Conservation (phyloP, 2,113 vertebrate species). For the Hypanus sabinus region DNA sequence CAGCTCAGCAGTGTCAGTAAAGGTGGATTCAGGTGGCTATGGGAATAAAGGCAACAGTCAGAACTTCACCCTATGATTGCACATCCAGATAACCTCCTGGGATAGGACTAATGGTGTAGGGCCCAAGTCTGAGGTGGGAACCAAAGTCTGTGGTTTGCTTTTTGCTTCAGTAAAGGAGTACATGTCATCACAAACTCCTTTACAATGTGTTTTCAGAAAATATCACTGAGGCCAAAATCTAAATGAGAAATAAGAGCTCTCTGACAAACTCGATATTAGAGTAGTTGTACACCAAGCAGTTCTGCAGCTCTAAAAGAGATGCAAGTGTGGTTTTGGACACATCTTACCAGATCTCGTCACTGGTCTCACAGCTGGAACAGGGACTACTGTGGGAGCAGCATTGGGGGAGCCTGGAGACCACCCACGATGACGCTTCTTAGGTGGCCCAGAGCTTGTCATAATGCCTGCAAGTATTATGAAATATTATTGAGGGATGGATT, state of each 20-base stretch:
- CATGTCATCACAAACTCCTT: neutral
- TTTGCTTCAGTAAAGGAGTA: neutral
- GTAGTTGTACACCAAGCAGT: neutral
- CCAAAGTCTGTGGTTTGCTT: neutral
- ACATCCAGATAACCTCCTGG: neutral
- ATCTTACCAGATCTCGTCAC: conserved; percentile 54
- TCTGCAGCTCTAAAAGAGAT: neutral
- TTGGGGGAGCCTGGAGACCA: conserved; percentile 80
- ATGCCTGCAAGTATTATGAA: conserved; percentile 52
- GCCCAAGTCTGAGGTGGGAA: neutral
- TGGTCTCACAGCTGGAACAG: conserved; percentile 74
- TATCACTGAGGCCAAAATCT: neutral
- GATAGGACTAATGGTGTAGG: neutral
- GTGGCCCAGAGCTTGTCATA: conserved; percentile 80
- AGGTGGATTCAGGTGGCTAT: neutral
- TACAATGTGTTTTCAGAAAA: neutral
- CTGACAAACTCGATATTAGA: neutral
- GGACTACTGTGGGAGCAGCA: conserved; percentile 63
- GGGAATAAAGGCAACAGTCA: neutral
- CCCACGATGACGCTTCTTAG: conserved; percentile 91
- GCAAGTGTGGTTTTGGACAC: neutral
- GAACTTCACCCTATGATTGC: neutral
- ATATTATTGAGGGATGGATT: conserved; percentile 9
- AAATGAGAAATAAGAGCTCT: neutral
- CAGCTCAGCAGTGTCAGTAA: neutral